Percentiles rank a stretch among this genome's conserved stretches.
phyloP scores from a whole-genome alignment of 2,113 vertebrate genomes.

The Microcebus ravelobensis region DNA sequence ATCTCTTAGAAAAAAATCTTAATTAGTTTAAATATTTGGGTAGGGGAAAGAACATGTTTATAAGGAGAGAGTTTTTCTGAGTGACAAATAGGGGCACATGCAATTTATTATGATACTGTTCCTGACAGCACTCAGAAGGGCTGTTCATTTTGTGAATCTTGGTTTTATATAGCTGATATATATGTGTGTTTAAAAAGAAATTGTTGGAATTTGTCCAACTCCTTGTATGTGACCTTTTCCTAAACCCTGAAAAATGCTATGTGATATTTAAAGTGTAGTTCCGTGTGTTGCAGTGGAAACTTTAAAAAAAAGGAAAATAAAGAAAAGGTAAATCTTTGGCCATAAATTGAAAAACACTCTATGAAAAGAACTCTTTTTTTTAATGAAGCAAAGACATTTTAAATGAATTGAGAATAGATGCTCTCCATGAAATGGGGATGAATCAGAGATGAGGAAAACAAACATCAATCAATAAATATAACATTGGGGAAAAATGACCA shows the following conservation, averaged over 20 bases:
- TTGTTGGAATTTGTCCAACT: slow-evolving; percentile 44
- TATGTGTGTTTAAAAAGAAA: slow-evolving; percentile 26
- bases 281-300: slow-evolving; percentile 45
- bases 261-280: slow-evolving; percentile 64
- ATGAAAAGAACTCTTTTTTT: slow-evolving; percentile 10
- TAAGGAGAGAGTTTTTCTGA: background rate
- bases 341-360: slow-evolving; percentile 41
- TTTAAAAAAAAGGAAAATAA: slow-evolving; percentile 14
- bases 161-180: background rate
- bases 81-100: background rate
- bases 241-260: slow-evolving; percentile 45
- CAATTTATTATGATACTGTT: background rate
- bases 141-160: background rate
- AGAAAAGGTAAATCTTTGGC: slow-evolving; percentile 50
- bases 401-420: background rate
- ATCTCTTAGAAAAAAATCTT: background rate
- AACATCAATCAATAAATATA: background rate
- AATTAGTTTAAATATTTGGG: slow-evolving; percentile 12
- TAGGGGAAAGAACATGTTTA: background rate
- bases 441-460: slow-evolving; percentile 6
- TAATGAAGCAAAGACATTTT: slow-evolving; percentile 48
- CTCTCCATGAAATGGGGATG: background rate
- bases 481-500: background rate
- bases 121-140: background rate
- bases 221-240: slow-evolving; percentile 19